Evolutionary conservation across 2,113 vertebrate genomes (phyloP), one percentile per base, ranked within the genome.

Genomic region (Thalassarche chlororhynchos): DNA sequence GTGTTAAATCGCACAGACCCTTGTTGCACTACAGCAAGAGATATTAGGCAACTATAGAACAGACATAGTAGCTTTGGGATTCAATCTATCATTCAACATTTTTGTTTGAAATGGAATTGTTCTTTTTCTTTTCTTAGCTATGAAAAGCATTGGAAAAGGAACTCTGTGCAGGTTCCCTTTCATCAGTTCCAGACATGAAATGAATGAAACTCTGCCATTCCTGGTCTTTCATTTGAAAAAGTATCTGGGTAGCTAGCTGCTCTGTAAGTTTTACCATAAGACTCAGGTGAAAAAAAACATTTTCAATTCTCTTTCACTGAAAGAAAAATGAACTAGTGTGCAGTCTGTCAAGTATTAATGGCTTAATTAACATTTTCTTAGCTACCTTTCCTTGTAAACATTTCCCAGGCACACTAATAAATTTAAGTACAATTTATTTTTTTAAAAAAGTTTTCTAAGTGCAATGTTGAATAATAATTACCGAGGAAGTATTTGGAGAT

Each of bases 191-290:
- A 94, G 75, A 38, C 34, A 52, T 9, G 7, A 74, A 82, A 58
- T 75, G 17, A 86, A 95, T 68, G 16, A 49, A 89, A 38, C 68
- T 86, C 93, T 89, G 66, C 66, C 58, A 74, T 66, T 74, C 60
- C 49, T 86, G 65, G 77, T 86, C 69, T 97, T 32, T 78, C 77
- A 91, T 83, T 55, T 83, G 65, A 68, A 65, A 89, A 97, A 81
- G 32, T 89, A 58, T 28, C 12, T 72, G 79, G 6, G 17, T 84
- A 17, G 9, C 72, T 90, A 93, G 72, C 74, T 93, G 8, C 20
- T 70, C 13, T 82, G 0, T 66, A 69, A 90, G 26, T 93, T 54
- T 72, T 55, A 64, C 8, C 24, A 3, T 65, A 66, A 69, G 9
- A 42, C 14, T 21, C 10, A 11, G 21, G 14, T 10, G 20, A 51